phyloP scores from a whole-genome alignment of 2,888 invertebrate genomes.

The Xanthorhoe designata region DNA sequence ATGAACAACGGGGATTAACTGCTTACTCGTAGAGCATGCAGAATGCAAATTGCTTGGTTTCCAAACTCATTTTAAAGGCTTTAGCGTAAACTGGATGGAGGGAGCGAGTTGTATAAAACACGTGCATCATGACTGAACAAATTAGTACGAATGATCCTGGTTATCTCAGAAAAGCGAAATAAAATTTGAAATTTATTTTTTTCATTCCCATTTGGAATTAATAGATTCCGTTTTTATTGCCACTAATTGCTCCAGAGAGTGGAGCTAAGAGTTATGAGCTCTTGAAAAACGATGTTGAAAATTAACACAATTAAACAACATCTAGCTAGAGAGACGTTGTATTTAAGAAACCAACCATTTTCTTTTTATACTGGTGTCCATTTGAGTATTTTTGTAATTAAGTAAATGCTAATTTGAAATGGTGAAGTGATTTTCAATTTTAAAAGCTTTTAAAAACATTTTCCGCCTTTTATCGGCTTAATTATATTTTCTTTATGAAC shows the following conservation, averaged over 20 bases:
- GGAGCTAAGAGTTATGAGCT: conserved; percentile 52
- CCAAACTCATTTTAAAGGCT: conserved; percentile 34
- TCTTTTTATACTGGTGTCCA: conserved; percentile 37
- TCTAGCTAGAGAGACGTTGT: conserved; percentile 50
- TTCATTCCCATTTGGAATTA: conserved; percentile 31
- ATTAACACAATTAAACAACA: conserved; percentile 58
- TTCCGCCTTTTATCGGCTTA: conserved; percentile 25
- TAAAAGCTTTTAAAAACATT: conserved; percentile 30
- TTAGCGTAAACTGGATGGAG: conserved; percentile 9
- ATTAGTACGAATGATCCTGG: background rate
- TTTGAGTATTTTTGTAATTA: conserved; percentile 38
- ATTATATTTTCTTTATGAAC: conserved; percentile 32
- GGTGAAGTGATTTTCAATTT: conserved; percentile 19
- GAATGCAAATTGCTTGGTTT: conserved; percentile 32
- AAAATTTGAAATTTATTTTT: conserved; percentile 8
- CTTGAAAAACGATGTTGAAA: conserved; percentile 54
- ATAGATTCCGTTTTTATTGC: conserved; percentile 50
- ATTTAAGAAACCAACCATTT: conserved; percentile 41
- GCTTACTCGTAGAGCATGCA: conserved; percentile 19
- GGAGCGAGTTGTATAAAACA: background rate
- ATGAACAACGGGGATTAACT: conserved; percentile 27
- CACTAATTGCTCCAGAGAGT: conserved; percentile 54
- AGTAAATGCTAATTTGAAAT: conserved; percentile 37
- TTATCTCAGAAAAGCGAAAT: background rate
- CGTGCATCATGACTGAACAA: background rate